Conservation (phyloP, 2,113 vertebrate genomes). For the Eudyptes chrysolophus region DNA sequence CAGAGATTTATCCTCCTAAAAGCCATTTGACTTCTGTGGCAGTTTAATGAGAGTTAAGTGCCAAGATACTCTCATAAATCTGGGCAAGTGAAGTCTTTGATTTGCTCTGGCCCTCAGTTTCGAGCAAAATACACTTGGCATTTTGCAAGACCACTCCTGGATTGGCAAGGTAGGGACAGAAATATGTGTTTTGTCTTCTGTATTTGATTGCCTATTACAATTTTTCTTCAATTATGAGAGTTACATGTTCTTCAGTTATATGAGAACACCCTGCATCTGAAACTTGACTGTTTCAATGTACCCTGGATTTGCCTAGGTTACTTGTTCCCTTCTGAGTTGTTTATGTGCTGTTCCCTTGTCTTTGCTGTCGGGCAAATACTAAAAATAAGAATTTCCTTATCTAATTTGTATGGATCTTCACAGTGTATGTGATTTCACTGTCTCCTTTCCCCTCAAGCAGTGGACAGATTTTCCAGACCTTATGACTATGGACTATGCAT, state of each 20-base stretch:
- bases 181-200: not conserved
- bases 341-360: slow-evolving; percentile 23
- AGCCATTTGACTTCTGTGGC: not conserved
- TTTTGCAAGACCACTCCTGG: not conserved
- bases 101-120: not conserved
- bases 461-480: slow-evolving; percentile 38
- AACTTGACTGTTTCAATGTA: not conserved
- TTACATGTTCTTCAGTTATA: not conserved
- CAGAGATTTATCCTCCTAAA: not conserved
- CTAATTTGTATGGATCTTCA: slow-evolving; percentile 66
- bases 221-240: not conserved
- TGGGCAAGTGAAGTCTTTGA: not conserved
- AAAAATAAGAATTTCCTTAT: slow-evolving; percentile 68
- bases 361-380: slow-evolving; percentile 53
- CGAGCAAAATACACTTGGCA: not conserved
- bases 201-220: not conserved
- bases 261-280: not conserved
- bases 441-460: slow-evolving; percentile 37
- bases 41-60: not conserved
- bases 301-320: not conserved
- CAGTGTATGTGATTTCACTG: slow-evolving; percentile 37
- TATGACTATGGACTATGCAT: slow-evolving; percentile 19
- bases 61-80: not conserved
- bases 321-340: slow-evolving; percentile 29
- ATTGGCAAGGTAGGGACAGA: not conserved